Evolutionary conservation across 2,797 vertebrate genomes (phyloP), one percentile per base, ranked within the genome.

Genomic region (Enteromius unitaeniatus): DNA sequence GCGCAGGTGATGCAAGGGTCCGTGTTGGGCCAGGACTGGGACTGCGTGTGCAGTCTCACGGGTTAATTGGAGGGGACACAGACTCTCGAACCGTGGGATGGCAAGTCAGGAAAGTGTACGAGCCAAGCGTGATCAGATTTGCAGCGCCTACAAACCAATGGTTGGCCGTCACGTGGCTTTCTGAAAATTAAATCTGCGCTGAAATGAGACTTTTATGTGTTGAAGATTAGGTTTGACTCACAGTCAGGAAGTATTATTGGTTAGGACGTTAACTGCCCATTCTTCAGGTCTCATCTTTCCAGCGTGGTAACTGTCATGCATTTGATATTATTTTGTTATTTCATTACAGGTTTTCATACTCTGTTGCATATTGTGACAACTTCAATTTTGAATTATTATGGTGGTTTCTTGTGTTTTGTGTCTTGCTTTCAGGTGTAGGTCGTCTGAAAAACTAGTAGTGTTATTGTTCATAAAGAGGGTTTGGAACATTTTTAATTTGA

Each of bases 111-210:
- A 89, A 93, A 88, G 85, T 90, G 87, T 92, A 88, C 88, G 89
- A 93, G 90, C 92, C 88, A 89, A 93, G 90, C 92, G 88, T 89
- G 88, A 91, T 93, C 87, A 89, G 91, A 92, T 95, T 93, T 90
- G 86, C 89, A 90, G 23, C 7, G 2, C 42, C 90, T 91, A 90
- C 88, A 90, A 89, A 92, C 89, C 58, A 79, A 90, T 58, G 79
- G 91, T 81, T 83, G 88, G 93, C 90, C 83, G 86, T 92, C 91
- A 93, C 90, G 90, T 89, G 78, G 10, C 26, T 9, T 31, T 89
- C 79, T 49, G 90, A 90, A 91, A 93, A 94, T 90, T 91, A 93
- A 92, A 93, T 93, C 91, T 91, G 86, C 89, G 13, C 82, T 88
- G 90, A 93, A 94, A 93, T 91, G 79, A 91, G 65, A 88, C 89